These are phyloP conservation scores for Lysandra coridon DNA, from an alignment of 2,888 invertebrate species.

Conservation along the genomic window DNA sequence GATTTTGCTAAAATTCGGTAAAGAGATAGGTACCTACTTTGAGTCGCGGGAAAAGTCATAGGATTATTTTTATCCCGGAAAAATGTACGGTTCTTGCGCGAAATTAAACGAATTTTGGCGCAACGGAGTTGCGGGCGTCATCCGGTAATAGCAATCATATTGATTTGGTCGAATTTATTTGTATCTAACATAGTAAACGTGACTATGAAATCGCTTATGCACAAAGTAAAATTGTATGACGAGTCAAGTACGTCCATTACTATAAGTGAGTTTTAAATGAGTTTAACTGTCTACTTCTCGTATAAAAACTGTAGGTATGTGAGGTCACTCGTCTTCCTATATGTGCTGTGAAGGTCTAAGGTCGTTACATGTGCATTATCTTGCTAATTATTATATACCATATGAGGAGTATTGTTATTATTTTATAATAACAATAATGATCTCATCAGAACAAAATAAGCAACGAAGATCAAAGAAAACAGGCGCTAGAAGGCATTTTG, in stretches of 20 bases:
- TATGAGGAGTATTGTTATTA: neutral
- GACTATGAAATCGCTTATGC: neutral
- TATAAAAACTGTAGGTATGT: conserved; percentile 5
- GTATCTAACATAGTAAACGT: neutral
- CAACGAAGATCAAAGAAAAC: neutral
- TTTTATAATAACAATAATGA: neutral
- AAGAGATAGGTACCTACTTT: too few species aligned
- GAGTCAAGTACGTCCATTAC: neutral
- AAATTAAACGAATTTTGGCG: too few species aligned
- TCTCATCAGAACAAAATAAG: neutral
- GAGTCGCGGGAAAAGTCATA: too few species aligned
- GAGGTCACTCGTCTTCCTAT: conserved; percentile 12
- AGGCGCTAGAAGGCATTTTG: neutral
- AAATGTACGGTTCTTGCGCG: too few species aligned
- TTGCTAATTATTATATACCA: neutral
- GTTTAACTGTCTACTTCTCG: conserved; percentile 7
- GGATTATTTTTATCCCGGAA: too few species aligned
- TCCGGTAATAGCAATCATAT: too few species aligned
- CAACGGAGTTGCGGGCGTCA: too few species aligned
- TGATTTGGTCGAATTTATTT: neutral
- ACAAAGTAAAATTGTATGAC: neutral
- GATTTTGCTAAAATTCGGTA: too few species aligned
- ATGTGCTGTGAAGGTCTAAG: neutral
- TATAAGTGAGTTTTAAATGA: neutral
- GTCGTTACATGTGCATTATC: neutral